These are phyloP conservation scores for Notechis scutatus DNA, from an alignment of 2,113 vertebrate genomes.

Conservation along the genomic window DNA sequence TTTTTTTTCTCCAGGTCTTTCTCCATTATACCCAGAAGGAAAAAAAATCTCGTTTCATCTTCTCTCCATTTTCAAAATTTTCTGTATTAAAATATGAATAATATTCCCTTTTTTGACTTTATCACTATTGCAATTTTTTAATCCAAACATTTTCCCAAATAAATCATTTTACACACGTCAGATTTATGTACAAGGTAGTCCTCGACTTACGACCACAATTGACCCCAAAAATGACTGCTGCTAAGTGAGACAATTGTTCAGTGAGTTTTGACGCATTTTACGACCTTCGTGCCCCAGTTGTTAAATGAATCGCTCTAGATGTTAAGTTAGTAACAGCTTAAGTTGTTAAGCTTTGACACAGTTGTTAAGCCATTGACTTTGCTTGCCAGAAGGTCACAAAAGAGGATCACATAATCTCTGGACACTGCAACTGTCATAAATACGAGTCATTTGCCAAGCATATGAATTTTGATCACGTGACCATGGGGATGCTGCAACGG, in stretches of 20 bases:
- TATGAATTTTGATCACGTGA: background rate
- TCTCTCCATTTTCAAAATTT: too few species aligned
- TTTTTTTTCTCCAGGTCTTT: too few species aligned
- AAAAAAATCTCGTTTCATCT: too few species aligned
- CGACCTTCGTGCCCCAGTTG: background rate
- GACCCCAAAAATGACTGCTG: background rate
- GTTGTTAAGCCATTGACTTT: background rate
- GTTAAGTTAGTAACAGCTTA: background rate
- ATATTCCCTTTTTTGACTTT: too few species aligned
- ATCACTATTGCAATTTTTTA: background rate
- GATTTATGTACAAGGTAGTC: too few species aligned
- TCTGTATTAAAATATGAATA: too few species aligned
- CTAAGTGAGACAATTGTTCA: background rate
- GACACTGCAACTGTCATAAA: background rate
- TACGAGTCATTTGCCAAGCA: background rate
- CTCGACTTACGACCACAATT: background rate
- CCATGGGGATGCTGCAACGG: background rate
- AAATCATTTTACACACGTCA: background rate
- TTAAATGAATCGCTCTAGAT: background rate
- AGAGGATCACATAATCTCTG: background rate
- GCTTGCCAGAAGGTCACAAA: background rate
- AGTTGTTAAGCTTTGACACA: too few species aligned
- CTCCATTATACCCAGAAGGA: too few species aligned
- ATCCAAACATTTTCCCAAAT: too few species aligned
- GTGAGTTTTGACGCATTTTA: background rate